Evolutionary conservation across 1,140 invertebrate species (phyloP).

Genomic region (Paraescarpia echinospica): DNA sequence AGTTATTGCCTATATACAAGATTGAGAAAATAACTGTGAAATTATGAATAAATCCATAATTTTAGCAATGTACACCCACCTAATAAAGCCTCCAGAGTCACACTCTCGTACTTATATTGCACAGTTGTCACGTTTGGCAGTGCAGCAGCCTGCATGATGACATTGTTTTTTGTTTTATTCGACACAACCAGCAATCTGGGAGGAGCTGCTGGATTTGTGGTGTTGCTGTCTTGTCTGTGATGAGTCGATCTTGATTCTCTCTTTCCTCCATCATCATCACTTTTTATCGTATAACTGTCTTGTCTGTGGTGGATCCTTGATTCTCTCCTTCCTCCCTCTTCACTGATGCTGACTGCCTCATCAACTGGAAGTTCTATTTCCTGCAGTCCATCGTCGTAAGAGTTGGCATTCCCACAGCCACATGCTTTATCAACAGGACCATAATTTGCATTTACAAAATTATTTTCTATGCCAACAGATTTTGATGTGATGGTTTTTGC

Average conservation of each 20-base stretch:
- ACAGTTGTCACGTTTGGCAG: conserved; percentile 47
- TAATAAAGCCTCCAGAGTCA: conserved; percentile 51
- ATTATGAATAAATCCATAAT: too few species aligned
- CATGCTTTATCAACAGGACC: neutral
- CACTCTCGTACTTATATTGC: conserved; percentile 56
- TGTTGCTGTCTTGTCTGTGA: conserved; percentile 17
- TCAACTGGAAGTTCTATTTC: neutral
- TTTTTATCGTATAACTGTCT: neutral
- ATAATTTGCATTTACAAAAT: neutral
- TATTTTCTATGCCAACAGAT: neutral
- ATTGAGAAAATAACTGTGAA: too few species aligned
- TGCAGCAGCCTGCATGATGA: conserved; percentile 42
- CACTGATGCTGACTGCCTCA: neutral
- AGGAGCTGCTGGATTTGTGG: neutral
- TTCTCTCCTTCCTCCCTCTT: neutral
- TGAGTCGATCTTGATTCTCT: neutral
- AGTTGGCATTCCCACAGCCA: neutral
- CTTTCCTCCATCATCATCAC: neutral
- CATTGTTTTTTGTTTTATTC: conserved; percentile 44
- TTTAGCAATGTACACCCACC: conserved; percentile 32
- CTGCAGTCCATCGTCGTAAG: neutral
- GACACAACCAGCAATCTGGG: conserved; percentile 44
- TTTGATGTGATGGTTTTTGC: neutral
- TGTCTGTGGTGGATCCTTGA: neutral
- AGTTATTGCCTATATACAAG: too few species aligned